Conservation (phyloP, 1,140 invertebrate species). For the Lepidurus apus region DNA sequence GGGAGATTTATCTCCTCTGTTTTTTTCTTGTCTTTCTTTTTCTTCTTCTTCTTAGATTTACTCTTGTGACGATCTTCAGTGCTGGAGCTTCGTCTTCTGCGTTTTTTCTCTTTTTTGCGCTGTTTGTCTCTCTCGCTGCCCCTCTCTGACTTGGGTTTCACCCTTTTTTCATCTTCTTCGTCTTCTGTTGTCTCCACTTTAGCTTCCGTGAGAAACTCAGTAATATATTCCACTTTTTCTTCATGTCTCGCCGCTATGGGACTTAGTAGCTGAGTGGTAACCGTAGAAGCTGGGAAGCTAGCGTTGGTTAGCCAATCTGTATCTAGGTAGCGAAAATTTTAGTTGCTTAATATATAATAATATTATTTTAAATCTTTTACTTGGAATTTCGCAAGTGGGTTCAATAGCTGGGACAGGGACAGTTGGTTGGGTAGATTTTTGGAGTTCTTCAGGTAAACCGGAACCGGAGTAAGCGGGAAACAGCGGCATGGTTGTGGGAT, state of each 20-base stretch:
- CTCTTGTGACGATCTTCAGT: conserved; percentile 5
- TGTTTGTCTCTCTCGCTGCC: not conserved
- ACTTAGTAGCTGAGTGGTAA: not conserved
- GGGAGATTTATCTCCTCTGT: not conserved
- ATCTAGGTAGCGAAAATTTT: not conserved
- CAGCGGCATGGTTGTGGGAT: not conserved
- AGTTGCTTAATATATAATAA: not conserved
- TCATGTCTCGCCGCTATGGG: not conserved
- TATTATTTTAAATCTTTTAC: not conserved
- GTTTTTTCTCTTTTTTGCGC: not conserved
- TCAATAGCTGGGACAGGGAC: not conserved
- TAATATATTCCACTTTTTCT: not conserved
- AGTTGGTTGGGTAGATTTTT: not conserved
- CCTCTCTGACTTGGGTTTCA: not conserved
- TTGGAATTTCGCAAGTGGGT: not conserved
- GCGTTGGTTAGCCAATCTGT: not conserved
- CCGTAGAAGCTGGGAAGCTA: not conserved
- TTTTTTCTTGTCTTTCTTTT: conserved; percentile 30
- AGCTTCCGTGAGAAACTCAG: not conserved
- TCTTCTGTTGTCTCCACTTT: not conserved
- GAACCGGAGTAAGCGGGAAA: not conserved
- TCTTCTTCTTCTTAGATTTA: not conserved
- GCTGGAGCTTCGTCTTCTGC: not conserved
- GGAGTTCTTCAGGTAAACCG: not conserved
- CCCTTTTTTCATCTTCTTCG: not conserved